Evolutionary conservation across 2,888 invertebrate genomes (phyloP).

Genomic region (Erebia ligea): DNA sequence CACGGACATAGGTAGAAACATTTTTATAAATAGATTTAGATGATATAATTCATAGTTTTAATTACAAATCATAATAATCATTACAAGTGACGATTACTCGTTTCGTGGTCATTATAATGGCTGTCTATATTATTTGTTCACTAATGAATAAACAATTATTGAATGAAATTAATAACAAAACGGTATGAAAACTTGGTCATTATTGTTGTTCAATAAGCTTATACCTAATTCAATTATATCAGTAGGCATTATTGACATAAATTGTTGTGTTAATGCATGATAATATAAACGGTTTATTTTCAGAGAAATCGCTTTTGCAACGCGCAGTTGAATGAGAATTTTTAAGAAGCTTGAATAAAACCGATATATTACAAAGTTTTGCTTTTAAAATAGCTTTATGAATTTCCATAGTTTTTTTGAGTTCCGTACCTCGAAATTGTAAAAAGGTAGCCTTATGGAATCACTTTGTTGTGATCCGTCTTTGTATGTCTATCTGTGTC

Average conservation of each 20-base stretch:
- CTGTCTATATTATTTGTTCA: conserved; percentile 6
- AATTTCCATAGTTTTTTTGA: too few relatives aligned
- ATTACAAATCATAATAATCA: not conserved
- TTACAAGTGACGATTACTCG: not conserved
- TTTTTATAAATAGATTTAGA: too few relatives aligned
- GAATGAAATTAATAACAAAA: conserved; percentile 11
- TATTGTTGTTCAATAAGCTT: conserved; percentile 15
- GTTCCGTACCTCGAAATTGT: too few relatives aligned
- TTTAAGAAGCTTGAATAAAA: too few relatives aligned
- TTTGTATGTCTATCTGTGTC: too few relatives aligned
- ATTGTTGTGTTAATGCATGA: not conserved
- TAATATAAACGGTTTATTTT: not conserved
- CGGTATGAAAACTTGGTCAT: not conserved
- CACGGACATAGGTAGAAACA: too few relatives aligned
- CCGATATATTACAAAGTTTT: too few relatives aligned
- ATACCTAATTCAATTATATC: conserved; percentile 3
- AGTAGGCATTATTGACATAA: not conserved
- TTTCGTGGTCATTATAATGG: not conserved
- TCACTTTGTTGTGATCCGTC: too few relatives aligned
- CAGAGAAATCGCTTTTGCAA: not conserved
- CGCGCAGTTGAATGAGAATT: too few relatives aligned
- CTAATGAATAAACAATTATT: conserved; percentile 4
- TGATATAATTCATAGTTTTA: too few relatives aligned
- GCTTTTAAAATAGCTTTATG: too few relatives aligned
- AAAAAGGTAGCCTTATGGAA: too few relatives aligned